Conservation (phyloP, 2,888 invertebrate species). For the Mythimna ferrago region DNA sequence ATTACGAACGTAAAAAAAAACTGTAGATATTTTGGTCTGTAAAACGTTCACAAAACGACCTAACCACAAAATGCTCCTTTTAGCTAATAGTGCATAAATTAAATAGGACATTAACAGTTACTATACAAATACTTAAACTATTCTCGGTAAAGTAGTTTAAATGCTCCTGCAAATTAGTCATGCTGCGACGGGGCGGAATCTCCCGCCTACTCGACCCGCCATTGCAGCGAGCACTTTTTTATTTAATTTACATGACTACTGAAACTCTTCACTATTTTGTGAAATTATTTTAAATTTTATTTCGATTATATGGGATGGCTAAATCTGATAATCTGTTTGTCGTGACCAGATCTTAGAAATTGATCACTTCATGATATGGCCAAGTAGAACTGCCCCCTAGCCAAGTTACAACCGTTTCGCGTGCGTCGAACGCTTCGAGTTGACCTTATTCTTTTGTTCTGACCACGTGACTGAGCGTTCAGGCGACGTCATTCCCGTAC, state of each 20-base stretch:
- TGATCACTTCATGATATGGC: too few relatives aligned
- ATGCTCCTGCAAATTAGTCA: conserved; percentile 58
- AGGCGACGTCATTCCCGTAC: too few relatives aligned
- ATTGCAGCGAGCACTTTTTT: conserved; percentile 35
- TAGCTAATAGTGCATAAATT: conserved; percentile 47
- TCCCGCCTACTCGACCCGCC: conserved; percentile 41
- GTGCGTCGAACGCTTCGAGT: too few relatives aligned
- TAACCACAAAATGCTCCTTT: conserved; percentile 22
- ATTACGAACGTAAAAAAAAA: neutral
- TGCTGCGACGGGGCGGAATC: conserved; percentile 35
- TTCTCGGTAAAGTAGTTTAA: conserved; percentile 50
- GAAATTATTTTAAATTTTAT: neutral
- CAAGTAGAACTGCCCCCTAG: too few relatives aligned
- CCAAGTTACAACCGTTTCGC: too few relatives aligned
- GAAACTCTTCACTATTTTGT: conserved; percentile 11
- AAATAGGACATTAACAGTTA: conserved; percentile 47
- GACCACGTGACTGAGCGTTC: too few relatives aligned
- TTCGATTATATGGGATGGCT: neutral
- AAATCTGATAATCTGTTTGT: too few relatives aligned
- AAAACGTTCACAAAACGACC: conserved; percentile 23
- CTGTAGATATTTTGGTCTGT: neutral
- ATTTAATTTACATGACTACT: conserved; percentile 42
- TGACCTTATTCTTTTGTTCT: too few relatives aligned
- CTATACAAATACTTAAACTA: conserved; percentile 54
- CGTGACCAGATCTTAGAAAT: too few relatives aligned